Base-by-base conservation (phyloP, 2,797 vertebrate species). In the Sebastiscus albofasciatus region DNA sequence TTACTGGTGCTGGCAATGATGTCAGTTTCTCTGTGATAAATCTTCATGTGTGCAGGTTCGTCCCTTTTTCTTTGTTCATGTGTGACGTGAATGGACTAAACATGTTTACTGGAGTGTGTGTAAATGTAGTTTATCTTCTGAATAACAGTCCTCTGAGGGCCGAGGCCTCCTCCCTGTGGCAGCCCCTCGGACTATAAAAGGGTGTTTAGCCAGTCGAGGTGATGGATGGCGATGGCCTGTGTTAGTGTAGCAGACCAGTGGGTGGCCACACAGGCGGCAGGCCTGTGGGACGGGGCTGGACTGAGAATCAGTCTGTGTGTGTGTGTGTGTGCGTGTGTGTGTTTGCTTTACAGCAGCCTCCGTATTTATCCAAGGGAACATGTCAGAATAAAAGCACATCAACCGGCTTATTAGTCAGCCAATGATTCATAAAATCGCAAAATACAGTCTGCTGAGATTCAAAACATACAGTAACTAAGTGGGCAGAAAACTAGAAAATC, bases 201-300 rank as follows among this genome's bases (percentile, higher is more conserved):
- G 80, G 82, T 81, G 83, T 89, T 92, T 85, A 87, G 74, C 77
- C 82, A 72, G 86, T 93, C 77, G 13, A 36, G 72, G 36, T 91
- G 89, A 91, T 94, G 91, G 92, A 92, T 88, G 85, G 68, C 80
- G 83, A 93, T 78, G 87, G 77, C 24, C 72, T 56, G 77, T 77
- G 86, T 80, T 88, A 67, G 67, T 66, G 83, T 24, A 81, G 42
- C 83, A 61, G 56, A 68, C 62, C 72, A 72, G 82, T 75, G 83
- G 80, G 58, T 79, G 77, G 74, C 49, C 76, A 24, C 68, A 54
- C 60, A 31, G 55, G 65, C 31, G n/a, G 69, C 71, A 33, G 46
- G 62, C 74, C 67, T 69, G 14, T 62, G 77, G 73, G 77, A 83
- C 71, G 12, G n/a, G 9, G 14, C 36, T 58, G 55, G 60, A 78